These are phyloP conservation scores for Zaprionus bogoriensis DNA, from an alignment of 2,888 invertebrate genomes.

Conservation along the genomic window DNA sequence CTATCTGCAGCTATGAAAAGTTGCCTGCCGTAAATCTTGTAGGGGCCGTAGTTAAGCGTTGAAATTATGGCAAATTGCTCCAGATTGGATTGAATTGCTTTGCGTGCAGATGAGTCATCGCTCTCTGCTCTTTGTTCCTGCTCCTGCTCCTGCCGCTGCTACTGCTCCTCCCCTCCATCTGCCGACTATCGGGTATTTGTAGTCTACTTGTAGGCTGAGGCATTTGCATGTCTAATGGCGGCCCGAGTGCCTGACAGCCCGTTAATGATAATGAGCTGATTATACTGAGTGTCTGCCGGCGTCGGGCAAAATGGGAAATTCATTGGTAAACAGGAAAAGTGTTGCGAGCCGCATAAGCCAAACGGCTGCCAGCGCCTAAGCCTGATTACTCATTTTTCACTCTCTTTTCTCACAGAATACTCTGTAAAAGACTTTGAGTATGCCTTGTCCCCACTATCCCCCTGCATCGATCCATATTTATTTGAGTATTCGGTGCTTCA, in stretches of 20 bases:
- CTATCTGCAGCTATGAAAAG: constrained; percentile 40
- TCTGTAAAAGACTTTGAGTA: not conserved
- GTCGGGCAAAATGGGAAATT: not conserved
- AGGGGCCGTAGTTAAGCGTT: constrained; percentile 60
- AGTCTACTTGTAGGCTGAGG: constrained; percentile 54
- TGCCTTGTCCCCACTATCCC: no score
- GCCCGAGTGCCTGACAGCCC: constrained; percentile 31
- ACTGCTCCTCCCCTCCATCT: no score
- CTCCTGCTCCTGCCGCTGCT: no score
- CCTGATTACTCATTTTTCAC: not conserved
- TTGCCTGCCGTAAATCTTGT: constrained; percentile 69
- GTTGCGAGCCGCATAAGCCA: not conserved
- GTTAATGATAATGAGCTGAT: constrained; percentile 71
- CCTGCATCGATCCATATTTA: not conserved
- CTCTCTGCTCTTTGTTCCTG: not conserved
- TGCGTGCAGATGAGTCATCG: constrained; percentile 63
- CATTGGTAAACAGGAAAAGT: constrained; percentile 1
- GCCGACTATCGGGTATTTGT: constrained; percentile 7
- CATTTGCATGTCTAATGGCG: constrained; percentile 69
- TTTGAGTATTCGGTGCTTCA: not conserved
- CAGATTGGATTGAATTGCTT: constrained; percentile 65
- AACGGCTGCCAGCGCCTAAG: not conserved
- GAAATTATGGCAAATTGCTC: constrained; percentile 72
- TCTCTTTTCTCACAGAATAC: not conserved
- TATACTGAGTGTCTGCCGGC: constrained; percentile 40